Conservation (phyloP, 2,888 invertebrate species). For the Mesochorus sp. region DNA sequence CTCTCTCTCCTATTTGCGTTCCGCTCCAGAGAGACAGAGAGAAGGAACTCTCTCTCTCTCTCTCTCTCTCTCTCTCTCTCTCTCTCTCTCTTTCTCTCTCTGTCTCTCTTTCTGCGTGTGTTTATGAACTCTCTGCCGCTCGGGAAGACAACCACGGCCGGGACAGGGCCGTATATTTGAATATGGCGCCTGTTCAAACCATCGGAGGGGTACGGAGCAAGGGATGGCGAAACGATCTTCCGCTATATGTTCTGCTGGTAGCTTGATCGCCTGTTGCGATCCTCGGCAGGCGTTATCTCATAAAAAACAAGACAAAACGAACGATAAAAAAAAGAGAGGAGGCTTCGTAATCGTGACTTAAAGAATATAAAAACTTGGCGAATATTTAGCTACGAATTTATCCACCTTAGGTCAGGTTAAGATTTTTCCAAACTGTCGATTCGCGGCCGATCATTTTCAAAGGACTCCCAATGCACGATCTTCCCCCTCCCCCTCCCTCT, state of each 20-base stretch:
- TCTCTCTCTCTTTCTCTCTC: conserved; percentile 11
- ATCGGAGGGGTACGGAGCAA: conserved; percentile 1
- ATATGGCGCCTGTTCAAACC: conserved; percentile 48
- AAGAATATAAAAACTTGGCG: not conserved
- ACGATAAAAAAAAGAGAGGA: too few relatives aligned
- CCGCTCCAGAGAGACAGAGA: too few relatives aligned
- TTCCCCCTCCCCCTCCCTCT: too few relatives aligned
- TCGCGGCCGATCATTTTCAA: not conserved
- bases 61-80: conserved; percentile 12
- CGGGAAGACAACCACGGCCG: conserved; percentile 32
- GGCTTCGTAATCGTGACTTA: conserved; percentile 5
- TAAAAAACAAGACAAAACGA: too few relatives aligned
- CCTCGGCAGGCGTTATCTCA: conserved; percentile 15
- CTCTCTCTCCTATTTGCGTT: too few relatives aligned
- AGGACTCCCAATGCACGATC: not conserved
- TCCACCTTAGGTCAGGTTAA: not conserved
- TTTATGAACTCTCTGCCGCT: conserved; percentile 44
- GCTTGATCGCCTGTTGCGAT: conserved; percentile 30
- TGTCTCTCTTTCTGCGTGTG: conserved; percentile 38
- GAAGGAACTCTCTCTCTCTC: too few relatives aligned
- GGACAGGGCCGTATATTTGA: conserved; percentile 57
- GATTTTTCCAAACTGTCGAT: not conserved
- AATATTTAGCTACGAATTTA: conserved; percentile 15
- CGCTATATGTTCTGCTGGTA: conserved; percentile 40
- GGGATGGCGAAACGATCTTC: conserved; percentile 24